Conservation (phyloP, 2,797 vertebrate genomes). For the Lemur catta region DNA sequence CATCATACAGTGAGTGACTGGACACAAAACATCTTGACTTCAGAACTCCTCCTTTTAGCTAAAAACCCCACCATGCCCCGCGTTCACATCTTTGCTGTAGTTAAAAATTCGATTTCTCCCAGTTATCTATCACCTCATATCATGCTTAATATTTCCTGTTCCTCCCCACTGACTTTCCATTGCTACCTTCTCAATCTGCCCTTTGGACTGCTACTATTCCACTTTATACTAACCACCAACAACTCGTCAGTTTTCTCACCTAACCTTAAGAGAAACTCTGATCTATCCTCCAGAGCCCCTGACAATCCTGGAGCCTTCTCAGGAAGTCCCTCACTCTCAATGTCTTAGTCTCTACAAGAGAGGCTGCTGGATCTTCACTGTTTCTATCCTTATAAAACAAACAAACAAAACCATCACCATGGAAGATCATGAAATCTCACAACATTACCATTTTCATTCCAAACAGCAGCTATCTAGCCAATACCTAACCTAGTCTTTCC, state of each 20-base stretch:
- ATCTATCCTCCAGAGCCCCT: background rate
- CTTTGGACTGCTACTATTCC: background rate
- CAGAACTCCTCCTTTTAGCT: background rate
- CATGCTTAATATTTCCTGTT: background rate
- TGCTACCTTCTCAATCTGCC: background rate
- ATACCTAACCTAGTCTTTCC: background rate
- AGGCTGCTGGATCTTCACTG: background rate
- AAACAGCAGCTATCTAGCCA: background rate
- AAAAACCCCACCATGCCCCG: background rate
- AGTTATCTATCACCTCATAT: background rate
- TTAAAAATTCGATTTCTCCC: background rate
- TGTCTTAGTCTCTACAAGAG: background rate
- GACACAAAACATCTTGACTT: background rate
- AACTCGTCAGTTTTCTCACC: background rate
- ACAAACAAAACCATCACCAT: background rate
- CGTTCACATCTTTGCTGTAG: background rate
- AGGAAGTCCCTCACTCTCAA: background rate
- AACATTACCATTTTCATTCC: background rate
- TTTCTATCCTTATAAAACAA: background rate
- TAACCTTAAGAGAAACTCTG: background rate
- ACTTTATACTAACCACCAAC: background rate
- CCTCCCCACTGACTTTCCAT: background rate
- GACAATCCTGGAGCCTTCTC: background rate
- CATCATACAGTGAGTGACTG: background rate
- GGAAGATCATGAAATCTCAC: background rate